These are phyloP conservation scores for Molorchus minor DNA, from an alignment of 2,888 invertebrate species.

Conservation along the genomic window DNA sequence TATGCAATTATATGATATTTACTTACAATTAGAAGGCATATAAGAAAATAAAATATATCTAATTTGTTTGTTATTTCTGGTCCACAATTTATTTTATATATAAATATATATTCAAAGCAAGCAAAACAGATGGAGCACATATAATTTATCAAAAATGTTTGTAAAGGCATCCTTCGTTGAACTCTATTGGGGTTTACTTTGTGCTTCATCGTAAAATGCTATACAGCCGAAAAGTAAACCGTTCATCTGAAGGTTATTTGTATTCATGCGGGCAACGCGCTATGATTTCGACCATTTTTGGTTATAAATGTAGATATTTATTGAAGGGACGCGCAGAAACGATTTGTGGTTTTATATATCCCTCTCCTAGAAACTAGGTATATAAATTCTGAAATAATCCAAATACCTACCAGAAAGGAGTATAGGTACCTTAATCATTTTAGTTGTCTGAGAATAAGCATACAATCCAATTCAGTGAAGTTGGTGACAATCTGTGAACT, in stretches of 20 bases:
- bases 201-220: conserved; percentile 25
- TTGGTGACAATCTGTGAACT: no score
- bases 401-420: no score
- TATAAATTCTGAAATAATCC: conserved; percentile 9
- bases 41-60: no score
- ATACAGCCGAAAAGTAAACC: conserved; percentile 28
- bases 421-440: no score
- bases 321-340: conserved; percentile 15
- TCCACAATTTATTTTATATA: no score
- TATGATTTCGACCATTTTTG: conserved; percentile 35
- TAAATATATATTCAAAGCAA: no score
- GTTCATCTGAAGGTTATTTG: conserved; percentile 32
- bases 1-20: no score
- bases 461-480: no score
- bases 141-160: conserved; percentile 13
- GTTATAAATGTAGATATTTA: conserved; percentile 31
- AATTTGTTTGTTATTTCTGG: no score
- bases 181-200: conserved; percentile 30
- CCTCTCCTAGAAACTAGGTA: neutral
- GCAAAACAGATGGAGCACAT: neutral
- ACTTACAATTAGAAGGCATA: no score
- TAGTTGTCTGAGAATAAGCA: no score
- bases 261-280: conserved; percentile 32
- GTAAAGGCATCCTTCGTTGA: neutral
- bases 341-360: conserved; percentile 21